Percentiles rank a stretch among this genome's conserved stretches.
Conservation (phyloP, 2,113 vertebrate genomes). For the Drymodes brunneopygia region DNA sequence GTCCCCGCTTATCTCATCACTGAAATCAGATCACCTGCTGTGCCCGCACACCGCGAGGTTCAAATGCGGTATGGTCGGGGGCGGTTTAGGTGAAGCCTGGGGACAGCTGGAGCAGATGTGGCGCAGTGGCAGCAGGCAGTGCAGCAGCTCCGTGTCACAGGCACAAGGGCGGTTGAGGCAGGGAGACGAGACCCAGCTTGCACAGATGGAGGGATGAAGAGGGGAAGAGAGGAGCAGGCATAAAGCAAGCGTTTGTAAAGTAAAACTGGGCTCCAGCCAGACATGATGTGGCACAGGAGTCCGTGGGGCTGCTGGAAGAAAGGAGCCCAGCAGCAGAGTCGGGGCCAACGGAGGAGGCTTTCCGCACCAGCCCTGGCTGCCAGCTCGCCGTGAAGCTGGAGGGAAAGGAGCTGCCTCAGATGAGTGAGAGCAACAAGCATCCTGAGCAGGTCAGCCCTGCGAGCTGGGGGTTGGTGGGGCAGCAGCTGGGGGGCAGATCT, state of each 20-base stretch:
- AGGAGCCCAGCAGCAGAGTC: fast-evolving
- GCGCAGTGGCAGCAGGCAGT: fast-evolving
- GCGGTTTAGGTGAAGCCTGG: neutral
- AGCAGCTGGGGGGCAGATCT: neutral
- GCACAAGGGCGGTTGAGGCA: neutral
- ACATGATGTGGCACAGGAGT: fast-evolving
- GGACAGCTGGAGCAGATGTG: neutral
- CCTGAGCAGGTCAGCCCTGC: neutral
- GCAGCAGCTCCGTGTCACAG: fast-evolving
- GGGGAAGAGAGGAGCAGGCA: neutral
- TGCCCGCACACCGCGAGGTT: neutral
- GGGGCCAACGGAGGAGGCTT: fast-evolving
- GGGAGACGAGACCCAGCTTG: neutral
- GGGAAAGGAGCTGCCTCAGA: neutral
- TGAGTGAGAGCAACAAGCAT: fast-evolving
- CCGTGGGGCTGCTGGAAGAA: neutral
- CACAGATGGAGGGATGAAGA: fast-evolving
- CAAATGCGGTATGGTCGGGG: fast-evolving
- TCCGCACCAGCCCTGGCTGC: neutral
- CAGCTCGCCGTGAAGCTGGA: fast-evolving
- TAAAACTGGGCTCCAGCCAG: neutral
- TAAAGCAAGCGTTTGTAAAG: neutral
- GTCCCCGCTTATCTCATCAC: neutral
- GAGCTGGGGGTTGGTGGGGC: neutral
- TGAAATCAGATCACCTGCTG: neutral